These are phyloP conservation scores for Camptogramma bilineatum DNA, from an alignment of 2,888 invertebrate genomes.

Conservation along the genomic window DNA sequence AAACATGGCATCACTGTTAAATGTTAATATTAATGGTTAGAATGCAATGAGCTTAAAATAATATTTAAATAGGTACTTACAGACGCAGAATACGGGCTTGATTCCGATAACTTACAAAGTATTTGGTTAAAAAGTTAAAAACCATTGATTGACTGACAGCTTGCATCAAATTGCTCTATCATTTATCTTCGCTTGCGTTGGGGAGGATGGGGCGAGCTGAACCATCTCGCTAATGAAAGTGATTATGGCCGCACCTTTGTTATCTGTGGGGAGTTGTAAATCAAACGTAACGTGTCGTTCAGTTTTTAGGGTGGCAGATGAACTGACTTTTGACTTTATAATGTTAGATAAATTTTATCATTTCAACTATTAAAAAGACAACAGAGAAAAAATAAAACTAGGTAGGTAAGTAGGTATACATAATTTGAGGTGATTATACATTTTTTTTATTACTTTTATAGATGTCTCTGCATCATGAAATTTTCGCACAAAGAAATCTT, in stretches of 20 bases:
- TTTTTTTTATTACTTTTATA: too few species aligned
- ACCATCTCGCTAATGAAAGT: constrained; percentile 56
- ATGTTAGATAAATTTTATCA: not conserved
- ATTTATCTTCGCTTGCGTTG: constrained; percentile 37
- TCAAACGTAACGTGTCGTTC: constrained; percentile 37
- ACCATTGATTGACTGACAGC: constrained; percentile 16
- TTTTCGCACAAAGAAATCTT: too few species aligned
- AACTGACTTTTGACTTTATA: constrained; percentile 6
- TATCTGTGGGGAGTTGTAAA: constrained; percentile 44
- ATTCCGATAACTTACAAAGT: too few species aligned
- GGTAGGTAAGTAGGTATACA: too few species aligned
- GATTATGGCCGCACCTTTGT: constrained; percentile 55
- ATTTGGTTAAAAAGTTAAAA: not conserved
- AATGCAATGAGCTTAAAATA: too few species aligned
- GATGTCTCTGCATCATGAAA: too few species aligned
- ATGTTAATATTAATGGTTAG: too few species aligned
- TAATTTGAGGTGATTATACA: too few species aligned
- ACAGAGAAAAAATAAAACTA: too few species aligned
- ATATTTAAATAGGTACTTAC: too few species aligned
- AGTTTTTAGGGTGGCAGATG: constrained; percentile 29
- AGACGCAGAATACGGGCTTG: too few species aligned
- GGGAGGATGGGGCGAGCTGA: constrained; percentile 40
- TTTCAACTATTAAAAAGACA: not conserved
- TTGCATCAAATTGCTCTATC: constrained; percentile 19
- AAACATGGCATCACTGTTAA: too few species aligned